These are phyloP conservation scores for Cephus runcator DNA, from an alignment of 2,888 invertebrate species.

Conservation along the genomic window DNA sequence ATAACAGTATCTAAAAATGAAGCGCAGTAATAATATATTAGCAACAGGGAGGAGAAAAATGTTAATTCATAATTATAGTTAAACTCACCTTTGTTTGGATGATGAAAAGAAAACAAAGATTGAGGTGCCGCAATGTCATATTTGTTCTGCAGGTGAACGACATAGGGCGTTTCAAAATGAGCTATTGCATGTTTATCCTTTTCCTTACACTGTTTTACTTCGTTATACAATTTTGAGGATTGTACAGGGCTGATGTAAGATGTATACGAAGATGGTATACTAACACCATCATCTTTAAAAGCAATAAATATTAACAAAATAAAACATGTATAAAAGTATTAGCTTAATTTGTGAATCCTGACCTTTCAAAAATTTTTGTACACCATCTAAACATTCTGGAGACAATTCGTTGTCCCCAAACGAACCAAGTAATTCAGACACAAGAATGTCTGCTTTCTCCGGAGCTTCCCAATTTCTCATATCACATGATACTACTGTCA, in stretches of 20 bases:
- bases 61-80: neutral
- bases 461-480: slow-evolving; percentile 86
- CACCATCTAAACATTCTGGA: slow-evolving; percentile 97
- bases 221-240: slow-evolving; percentile 86
- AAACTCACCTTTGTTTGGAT: slow-evolving; percentile 82
- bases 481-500: slow-evolving; percentile 84
- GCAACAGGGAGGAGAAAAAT: neutral
- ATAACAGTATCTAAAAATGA: slow-evolving; percentile 56
- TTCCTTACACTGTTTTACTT: slow-evolving; percentile 70
- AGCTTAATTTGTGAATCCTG: slow-evolving; percentile 14
- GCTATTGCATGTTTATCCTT: slow-evolving; percentile 68
- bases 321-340: neutral
- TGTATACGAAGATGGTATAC: slow-evolving; percentile 89
- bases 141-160: slow-evolving; percentile 90
- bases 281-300: slow-evolving; percentile 79
- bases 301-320: slow-evolving; percentile 5
- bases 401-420: slow-evolving; percentile 99
- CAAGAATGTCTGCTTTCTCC: slow-evolving; percentile 92
- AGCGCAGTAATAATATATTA: neutral
- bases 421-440: slow-evolving; percentile 95
- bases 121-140: slow-evolving; percentile 80
- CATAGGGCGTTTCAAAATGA: slow-evolving; percentile 87
- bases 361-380: slow-evolving; percentile 84
- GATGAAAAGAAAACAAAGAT: slow-evolving; percentile 86
- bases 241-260: slow-evolving; percentile 95